These are phyloP conservation scores for Tragelaphus scriptus DNA, from an alignment of 2,113 vertebrate species.

Conservation along the genomic window DNA sequence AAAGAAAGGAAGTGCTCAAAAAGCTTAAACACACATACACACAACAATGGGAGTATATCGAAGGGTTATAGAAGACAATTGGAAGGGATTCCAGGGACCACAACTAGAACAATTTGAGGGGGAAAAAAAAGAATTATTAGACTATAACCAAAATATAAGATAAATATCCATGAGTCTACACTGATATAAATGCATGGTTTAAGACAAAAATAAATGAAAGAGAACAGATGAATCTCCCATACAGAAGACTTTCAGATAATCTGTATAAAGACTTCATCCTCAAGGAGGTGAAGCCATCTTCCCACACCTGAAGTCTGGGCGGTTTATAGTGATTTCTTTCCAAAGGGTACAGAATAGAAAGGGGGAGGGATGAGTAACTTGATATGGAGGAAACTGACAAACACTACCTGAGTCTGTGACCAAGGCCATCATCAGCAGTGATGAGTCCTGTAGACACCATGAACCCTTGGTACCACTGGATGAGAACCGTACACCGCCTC, in stretches of 20 bases:
- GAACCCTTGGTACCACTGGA: accelerated
- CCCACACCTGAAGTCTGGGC: not conserved
- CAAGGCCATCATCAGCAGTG: not conserved
- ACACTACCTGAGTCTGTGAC: not conserved
- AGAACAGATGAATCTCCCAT: not conserved
- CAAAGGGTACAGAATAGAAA: not conserved
- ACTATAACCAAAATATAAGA: not conserved
- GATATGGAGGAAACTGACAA: not conserved
- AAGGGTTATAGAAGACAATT: not conserved
- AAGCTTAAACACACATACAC: not conserved
- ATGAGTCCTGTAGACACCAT: not conserved
- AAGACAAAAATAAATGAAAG: not conserved
- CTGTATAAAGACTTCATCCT: not conserved
- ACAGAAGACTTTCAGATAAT: not conserved
- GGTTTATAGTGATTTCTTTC: not conserved
- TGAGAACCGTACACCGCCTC: not conserved
- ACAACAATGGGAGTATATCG: not conserved
- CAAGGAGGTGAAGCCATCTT: too few relatives aligned
- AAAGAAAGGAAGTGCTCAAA: not conserved
- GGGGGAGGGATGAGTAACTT: not conserved
- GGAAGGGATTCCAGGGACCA: not conserved
- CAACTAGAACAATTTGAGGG: not conserved
- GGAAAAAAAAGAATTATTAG: not conserved
- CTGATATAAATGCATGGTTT: not conserved
- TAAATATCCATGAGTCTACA: not conserved